phyloP scores from a whole-genome alignment of 2,113 vertebrate species.

The Engraulis encrasicolus region DNA sequence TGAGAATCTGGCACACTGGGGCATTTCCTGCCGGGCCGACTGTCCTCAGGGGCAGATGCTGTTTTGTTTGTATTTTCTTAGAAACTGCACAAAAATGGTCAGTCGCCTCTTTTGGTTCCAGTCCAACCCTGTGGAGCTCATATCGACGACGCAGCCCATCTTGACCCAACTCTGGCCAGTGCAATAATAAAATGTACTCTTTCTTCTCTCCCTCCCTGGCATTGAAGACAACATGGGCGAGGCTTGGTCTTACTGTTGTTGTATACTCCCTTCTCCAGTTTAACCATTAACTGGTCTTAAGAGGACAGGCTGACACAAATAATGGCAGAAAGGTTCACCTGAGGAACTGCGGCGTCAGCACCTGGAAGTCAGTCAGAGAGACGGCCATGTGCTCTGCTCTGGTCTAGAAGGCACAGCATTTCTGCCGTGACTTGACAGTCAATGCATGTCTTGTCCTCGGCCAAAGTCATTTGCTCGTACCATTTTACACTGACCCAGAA shows the following conservation, averaged over 20 bases:
- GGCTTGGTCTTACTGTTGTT: not conserved
- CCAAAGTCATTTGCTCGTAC: not conserved
- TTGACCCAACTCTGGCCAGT: too few species aligned
- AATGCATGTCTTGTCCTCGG: conserved; percentile 1
- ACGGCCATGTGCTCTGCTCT: too few species aligned
- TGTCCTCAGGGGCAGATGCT: too few species aligned
- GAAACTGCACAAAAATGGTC: too few species aligned
- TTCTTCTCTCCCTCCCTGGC: not conserved
- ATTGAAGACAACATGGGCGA: not conserved
- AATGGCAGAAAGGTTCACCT: conserved; percentile 5
- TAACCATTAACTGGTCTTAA: conserved; percentile 34
- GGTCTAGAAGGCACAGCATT: not conserved
- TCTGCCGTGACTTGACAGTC: conserved; percentile 19
- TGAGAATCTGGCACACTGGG: too few species aligned
- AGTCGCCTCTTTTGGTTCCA: too few species aligned
- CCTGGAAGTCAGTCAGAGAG: not conserved
- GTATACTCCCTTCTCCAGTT: not conserved
- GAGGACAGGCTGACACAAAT: not conserved
- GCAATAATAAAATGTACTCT: not conserved
- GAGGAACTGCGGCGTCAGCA: conserved; percentile 34
- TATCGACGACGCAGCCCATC: too few species aligned
- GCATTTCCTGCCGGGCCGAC: too few species aligned
- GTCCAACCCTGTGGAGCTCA: too few species aligned
- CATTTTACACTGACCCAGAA: not conserved
- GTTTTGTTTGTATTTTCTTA: too few species aligned